Evolutionary conservation across 2,113 vertebrate genomes (phyloP).

Genomic region (Pseudorhombus dupliciocellatus): DNA sequence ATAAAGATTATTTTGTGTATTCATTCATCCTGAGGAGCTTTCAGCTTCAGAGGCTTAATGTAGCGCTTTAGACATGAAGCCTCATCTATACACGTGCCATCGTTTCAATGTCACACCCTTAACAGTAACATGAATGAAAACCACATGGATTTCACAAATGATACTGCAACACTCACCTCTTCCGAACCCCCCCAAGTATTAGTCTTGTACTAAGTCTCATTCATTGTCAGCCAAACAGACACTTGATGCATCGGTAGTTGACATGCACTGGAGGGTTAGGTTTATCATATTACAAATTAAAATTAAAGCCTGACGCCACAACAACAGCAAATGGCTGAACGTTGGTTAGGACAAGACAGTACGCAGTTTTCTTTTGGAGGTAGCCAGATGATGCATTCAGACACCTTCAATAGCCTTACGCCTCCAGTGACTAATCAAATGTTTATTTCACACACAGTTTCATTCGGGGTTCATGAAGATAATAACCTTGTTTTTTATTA

Average conservation of each 20-base stretch:
- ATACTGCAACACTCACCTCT: neutral
- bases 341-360: too few species aligned
- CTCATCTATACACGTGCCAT: neutral
- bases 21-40: neutral
- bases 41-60: neutral
- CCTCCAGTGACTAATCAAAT: neutral
- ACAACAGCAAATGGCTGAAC: too few species aligned
- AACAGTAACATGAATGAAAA: neutral
- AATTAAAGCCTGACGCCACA: too few species aligned
- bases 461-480: neutral
- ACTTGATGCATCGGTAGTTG: neutral
- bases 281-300: too few species aligned
- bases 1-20: neutral
- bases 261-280: neutral
- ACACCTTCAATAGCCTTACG: neutral
- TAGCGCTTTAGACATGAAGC: neutral
- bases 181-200: slow-evolving; percentile 3
- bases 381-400: neutral
- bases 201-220: neutral
- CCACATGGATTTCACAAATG: neutral
- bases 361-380: neutral
- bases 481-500: neutral
- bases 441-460: neutral
- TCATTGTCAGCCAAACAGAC: slow-evolving; percentile 17
- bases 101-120: neutral